Percentiles rank a stretch among this genome's conserved stretches.
Conservation (phyloP, 2,888 invertebrate genomes). For the Sclerodermus sp. region DNA sequence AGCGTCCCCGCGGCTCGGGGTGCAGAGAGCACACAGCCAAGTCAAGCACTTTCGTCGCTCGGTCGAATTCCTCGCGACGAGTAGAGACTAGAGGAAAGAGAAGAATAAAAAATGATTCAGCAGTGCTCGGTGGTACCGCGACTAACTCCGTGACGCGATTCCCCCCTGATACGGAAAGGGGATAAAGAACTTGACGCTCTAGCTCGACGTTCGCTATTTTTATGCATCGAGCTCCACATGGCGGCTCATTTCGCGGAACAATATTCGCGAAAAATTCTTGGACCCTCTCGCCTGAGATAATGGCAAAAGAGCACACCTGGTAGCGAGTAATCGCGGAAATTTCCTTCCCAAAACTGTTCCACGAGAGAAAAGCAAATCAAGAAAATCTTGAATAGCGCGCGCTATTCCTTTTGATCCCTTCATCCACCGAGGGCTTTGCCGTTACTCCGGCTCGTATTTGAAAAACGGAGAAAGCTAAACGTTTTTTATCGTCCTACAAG, state of each 20-base stretch:
- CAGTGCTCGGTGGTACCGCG: background rate
- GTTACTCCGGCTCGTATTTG: too few relatives aligned
- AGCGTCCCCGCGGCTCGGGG: conserved; percentile 16
- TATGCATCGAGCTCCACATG: conserved; percentile 44
- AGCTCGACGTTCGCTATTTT: conserved; percentile 46
- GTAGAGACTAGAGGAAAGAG: conserved; percentile 6
- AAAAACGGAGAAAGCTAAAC: conserved; percentile 9
- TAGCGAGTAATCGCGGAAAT: too few relatives aligned
- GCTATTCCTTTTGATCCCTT: too few relatives aligned
- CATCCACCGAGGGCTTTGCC: too few relatives aligned
- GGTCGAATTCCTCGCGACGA: background rate
- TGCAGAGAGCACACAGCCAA: too few relatives aligned
- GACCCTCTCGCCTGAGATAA: too few relatives aligned
- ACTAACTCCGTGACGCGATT: background rate
- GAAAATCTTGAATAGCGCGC: too few relatives aligned
- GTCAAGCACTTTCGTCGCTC: too few relatives aligned
- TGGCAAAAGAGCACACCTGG: too few relatives aligned
- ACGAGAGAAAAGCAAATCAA: too few relatives aligned
- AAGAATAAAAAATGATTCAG: conserved; percentile 17
- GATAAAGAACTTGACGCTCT: conserved; percentile 10
- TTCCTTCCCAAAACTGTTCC: too few relatives aligned
- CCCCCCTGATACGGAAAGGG: conserved; percentile 7
- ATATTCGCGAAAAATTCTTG: conserved; percentile 15
- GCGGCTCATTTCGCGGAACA: conserved; percentile 30
- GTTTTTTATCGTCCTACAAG: too few relatives aligned